These are phyloP conservation scores for Lysandra coridon DNA, from an alignment of 2,888 invertebrate genomes.

Conservation along the genomic window DNA sequence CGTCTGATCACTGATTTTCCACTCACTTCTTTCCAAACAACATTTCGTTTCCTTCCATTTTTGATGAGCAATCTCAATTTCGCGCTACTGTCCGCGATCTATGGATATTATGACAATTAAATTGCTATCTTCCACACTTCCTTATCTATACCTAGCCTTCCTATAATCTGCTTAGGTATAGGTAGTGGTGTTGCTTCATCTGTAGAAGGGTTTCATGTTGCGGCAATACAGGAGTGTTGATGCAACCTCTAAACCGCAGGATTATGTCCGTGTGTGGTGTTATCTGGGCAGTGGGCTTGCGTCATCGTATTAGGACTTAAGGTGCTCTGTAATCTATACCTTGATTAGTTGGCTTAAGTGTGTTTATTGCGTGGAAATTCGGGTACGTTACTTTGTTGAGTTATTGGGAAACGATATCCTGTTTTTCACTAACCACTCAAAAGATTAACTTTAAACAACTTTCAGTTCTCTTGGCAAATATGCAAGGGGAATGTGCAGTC, in stretches of 20 bases:
- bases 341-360: neutral
- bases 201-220: neutral
- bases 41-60: too few species aligned
- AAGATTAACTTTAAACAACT: neutral
- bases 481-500: too few species aligned
- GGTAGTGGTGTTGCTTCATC: neutral
- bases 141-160: neutral
- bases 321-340: neutral
- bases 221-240: neutral
- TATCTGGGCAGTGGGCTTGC: slow-evolving; percentile 1
- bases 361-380: neutral
- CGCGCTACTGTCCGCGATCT: too few species aligned
- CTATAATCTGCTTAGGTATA: neutral
- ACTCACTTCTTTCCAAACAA: too few species aligned
- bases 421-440: neutral
- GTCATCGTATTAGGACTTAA: neutral
- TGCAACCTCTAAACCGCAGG: slow-evolving; percentile 21
- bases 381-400: neutral
- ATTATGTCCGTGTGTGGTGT: slow-evolving; percentile 12
- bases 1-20: too few species aligned
- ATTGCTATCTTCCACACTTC: too few species aligned
- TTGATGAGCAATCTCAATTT: too few species aligned
- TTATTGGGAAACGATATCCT: neutral
- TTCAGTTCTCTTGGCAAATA: too few species aligned
- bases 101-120: too few species aligned